Evolutionary conservation across 2,797 vertebrate species (phyloP).

Genomic region (Rousettus madagascariensis): DNA sequence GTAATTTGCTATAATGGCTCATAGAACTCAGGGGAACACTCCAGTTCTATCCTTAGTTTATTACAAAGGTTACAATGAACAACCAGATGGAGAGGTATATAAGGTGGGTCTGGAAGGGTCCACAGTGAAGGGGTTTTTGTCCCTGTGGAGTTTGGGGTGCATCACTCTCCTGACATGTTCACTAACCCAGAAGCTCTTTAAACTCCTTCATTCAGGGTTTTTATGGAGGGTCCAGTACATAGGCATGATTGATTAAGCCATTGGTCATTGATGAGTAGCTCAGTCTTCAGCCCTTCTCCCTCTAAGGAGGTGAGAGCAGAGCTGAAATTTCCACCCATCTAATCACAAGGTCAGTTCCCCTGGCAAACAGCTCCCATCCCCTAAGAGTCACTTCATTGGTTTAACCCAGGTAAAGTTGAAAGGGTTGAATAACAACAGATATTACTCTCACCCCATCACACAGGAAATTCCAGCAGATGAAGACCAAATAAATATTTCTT

Average conservation of each 20-base stretch:
- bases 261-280: background rate
- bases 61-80: background rate
- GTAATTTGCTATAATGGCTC: background rate
- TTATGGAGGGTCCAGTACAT: background rate
- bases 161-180: background rate
- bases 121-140: too few species aligned
- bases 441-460: too few species aligned
- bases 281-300: background rate
- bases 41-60: background rate
- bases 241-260: background rate
- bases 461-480: background rate
- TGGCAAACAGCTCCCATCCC: background rate
- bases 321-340: background rate
- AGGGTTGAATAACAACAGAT: background rate
- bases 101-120: background rate
- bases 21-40: background rate
- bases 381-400: background rate
- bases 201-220: background rate
- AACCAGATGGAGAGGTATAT: background rate
- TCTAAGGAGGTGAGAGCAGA: background rate
- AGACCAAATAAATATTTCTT: background rate
- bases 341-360: background rate
- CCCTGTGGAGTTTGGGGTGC: background rate
- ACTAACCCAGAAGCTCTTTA: background rate
- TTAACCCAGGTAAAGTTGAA: background rate